Base-by-base conservation (phyloP, 2,113 vertebrate genomes). In the Taurulus bubalis region DNA sequence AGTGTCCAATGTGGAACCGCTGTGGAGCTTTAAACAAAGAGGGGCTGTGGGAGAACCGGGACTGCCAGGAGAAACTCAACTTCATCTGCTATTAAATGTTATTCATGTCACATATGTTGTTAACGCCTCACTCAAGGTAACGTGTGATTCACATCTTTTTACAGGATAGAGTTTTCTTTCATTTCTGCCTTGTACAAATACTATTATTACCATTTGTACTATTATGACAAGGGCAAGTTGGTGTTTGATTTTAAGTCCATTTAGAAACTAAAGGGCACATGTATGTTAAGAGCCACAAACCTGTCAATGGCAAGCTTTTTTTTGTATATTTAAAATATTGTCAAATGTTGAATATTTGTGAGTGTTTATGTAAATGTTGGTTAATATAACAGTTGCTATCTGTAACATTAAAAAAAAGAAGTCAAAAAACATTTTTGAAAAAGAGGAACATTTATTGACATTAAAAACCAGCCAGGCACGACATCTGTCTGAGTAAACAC, bases 361-460 rank as follows among this genome's bases (percentile, higher is more conserved):
- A 47, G 34, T 77, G 18, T 6, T 12, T 9, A 16, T 28, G 28
- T 16, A 30, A 8, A 16, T 18, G 12, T 14, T 36, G 49, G 32
- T 15, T 55, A 11, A 36, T n/a, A 2, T 9, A 16, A 16, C 28
- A 20, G 7, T 7, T 60, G 28, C 11, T 55, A 20, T 26, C 42
- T 18, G 20, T 1, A 63, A 47, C 20, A 4, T n/a, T n/a, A 47
- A 9, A 55, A 71, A 16, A 71, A 16, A 70, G n/a, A 34, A 60
- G 8, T 63, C 20, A 9, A 26, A 73, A 78, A 56, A 6, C 2
- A 11, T 1, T 67, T 64, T 30, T 24, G 11, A 1, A 53, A 80
- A 85, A 85, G 83, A 75, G 11, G 0, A 38, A 53, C 32, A 26
- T 93, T 92, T 92, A 94, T 92, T 93, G 40, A 93, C 58, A 20